Conservation (phyloP, 2,113 vertebrate genomes). For the Neomonachus schauinslandi region DNA sequence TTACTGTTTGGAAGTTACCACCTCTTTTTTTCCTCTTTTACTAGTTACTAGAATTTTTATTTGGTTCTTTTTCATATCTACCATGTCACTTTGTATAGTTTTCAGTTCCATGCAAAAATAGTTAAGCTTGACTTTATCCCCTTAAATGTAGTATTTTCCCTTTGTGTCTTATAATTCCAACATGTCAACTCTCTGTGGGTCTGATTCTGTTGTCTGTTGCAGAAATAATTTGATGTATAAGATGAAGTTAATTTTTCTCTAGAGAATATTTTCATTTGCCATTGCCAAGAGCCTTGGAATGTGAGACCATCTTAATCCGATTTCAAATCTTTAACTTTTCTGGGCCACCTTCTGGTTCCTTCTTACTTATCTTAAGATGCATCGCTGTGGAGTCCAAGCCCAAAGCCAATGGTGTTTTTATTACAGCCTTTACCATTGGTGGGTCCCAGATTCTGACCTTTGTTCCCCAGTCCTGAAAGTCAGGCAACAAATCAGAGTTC, state of each 20-base stretch:
- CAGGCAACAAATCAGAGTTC: background rate
- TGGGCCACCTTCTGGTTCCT: background rate
- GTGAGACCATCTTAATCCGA: background rate
- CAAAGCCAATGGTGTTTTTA: background rate
- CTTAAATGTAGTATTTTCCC: constrained; percentile 20
- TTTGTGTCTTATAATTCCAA: background rate
- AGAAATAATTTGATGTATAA: constrained; percentile 34
- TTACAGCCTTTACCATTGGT: background rate
- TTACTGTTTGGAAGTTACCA: background rate
- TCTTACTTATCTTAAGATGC: background rate
- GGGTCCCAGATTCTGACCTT: background rate
- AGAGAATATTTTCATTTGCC: constrained; percentile 28
- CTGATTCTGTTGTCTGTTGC: constrained; percentile 49
- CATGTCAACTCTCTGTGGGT: background rate
- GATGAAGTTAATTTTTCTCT: constrained; percentile 6
- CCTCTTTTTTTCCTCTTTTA: background rate
- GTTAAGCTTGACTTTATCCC: background rate
- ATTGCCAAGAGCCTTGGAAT: background rate
- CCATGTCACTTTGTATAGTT: background rate
- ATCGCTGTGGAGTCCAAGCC: background rate
- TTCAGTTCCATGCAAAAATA: constrained; percentile 5
- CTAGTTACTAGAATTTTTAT: constrained; percentile 34
- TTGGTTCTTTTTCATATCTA: background rate
- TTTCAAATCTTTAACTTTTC: constrained; percentile 18
- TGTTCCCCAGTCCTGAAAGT: background rate